Conservation (phyloP, 2,113 vertebrate genomes). For the Dromiciops gliroides region DNA sequence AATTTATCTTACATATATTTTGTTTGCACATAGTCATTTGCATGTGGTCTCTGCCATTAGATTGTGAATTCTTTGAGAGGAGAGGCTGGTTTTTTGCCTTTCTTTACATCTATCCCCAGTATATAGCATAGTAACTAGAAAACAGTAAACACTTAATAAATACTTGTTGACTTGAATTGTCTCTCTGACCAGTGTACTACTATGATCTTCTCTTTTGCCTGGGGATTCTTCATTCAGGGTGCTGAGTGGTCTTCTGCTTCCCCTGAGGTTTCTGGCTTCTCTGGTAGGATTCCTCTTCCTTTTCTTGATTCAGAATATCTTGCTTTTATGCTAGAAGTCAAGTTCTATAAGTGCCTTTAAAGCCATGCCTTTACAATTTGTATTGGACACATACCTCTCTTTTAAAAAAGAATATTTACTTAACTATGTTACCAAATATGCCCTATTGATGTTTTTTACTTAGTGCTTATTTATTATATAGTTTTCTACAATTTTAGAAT, state of each 20-base stretch:
- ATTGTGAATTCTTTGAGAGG: not conserved
- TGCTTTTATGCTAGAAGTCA: not conserved
- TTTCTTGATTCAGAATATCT: not conserved
- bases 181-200: not conserved
- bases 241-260: not conserved
- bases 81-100: not conserved
- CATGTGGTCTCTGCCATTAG: not conserved
- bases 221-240: not conserved
- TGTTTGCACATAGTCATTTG: not conserved
- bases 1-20: not conserved
- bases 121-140: too few species aligned
- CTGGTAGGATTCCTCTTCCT: not conserved
- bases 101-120: not conserved
- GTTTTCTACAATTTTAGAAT: not conserved
- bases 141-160: not conserved
- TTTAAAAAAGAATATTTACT: not conserved
- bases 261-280: not conserved
- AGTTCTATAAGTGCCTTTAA: not conserved
- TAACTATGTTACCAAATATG: not conserved
- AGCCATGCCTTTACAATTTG: not conserved
- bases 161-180: not conserved
- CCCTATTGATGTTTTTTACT: not conserved
- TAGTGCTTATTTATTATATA: not conserved
- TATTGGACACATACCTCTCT: not conserved
- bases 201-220: too few species aligned